Conservation (phyloP, 2,888 invertebrate genomes). For the Morinoia aosen region DNA sequence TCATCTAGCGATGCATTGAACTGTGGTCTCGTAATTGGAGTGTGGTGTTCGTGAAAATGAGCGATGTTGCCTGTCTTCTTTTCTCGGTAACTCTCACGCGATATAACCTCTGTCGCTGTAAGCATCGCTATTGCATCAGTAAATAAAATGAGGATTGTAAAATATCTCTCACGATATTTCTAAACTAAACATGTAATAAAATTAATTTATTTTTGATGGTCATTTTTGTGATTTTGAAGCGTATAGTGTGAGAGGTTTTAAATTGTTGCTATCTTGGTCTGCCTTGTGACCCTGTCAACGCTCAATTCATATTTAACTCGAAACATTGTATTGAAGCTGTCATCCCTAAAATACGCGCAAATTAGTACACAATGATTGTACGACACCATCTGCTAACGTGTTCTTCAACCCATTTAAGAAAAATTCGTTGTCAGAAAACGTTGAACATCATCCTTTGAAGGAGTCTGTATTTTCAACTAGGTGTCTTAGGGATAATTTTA, state of each 20-base stretch:
- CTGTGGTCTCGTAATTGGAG: not conserved
- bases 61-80: too few species aligned
- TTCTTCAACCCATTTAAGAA: not conserved
- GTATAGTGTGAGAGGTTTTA: too few species aligned
- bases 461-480: not conserved
- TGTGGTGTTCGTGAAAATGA: not conserved
- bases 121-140: too few species aligned
- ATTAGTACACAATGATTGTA: not conserved
- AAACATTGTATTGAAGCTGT: not conserved
- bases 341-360: not conserved
- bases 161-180: not conserved
- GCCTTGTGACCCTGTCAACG: not conserved
- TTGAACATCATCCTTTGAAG: not conserved
- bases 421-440: not conserved
- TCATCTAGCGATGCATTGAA: not conserved
- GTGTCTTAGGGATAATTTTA: not conserved
- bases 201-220: too few species aligned
- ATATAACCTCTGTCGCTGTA: too few species aligned
- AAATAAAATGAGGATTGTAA: not conserved
- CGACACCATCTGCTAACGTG: not conserved
- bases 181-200: too few species aligned
- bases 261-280: not conserved
- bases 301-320: not conserved
- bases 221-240: too few species aligned
- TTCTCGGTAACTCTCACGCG: too few species aligned